Base-by-base conservation (phyloP, 2,888 invertebrate genomes). In the Synergus laeviventris region DNA sequence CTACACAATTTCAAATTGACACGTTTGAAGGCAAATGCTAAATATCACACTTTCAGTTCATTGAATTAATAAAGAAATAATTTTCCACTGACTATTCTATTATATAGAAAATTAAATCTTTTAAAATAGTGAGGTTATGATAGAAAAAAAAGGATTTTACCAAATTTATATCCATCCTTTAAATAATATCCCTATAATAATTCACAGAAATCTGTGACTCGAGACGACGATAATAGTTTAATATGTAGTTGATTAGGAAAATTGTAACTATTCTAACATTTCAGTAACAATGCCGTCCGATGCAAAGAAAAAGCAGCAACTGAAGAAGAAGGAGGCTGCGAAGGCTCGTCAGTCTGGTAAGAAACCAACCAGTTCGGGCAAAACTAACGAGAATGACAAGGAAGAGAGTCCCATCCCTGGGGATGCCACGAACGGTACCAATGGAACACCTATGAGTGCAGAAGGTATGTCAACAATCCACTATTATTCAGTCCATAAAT, bases 261-360 rank as follows among this genome's bases (percentile, higher is more conserved):
- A 18, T 73, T 73, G 11, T 39, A 64, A 49, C 39, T 12, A 36
- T 73, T 73, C 7, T 39, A 64, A 49, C 21, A 49, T 76, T 76
- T 61, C 39, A 76, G 76, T 42, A 79, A 91, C 82, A 85, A 99
- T 99, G 99, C 99, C 99, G 91, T 99, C 99, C 87, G 99, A 99
- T 92, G 95, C 98, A 49, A 99, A 99, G 92, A 99, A 99, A 94
- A 97, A 98, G 90, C 96, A 98, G 91, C 98, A 97, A 89, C 97
- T 97, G 90, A 97, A 98, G 91, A 99, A 99, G 92, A 99, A 99
- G 91, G 98, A 98, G 84, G 97, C 97, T 75, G 96, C 97, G 5
- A 96, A 95, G 89, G 94, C 94, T 80, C 94, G 96, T 78, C 93
- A 93, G 84, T 81, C 89, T n/a, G 87, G 90, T 14, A 87, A 91